Base-by-base conservation (phyloP, 2,797 vertebrate species). In the Chrysocyon brachyurus region DNA sequence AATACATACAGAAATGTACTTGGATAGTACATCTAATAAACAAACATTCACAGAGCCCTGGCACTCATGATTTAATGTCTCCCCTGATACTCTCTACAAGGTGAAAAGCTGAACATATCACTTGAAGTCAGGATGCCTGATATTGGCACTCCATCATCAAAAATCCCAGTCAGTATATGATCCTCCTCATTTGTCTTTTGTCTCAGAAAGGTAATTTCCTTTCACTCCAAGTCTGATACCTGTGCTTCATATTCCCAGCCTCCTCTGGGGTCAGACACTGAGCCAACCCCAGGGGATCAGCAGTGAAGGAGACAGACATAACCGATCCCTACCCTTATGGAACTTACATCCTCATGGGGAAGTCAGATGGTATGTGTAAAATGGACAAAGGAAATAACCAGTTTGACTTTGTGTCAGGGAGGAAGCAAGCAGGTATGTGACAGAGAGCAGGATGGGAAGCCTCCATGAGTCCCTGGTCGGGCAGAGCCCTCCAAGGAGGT, bases 21-120 rank as follows among this genome's bases (percentile, higher is more conserved):
- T 75, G 81, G 26, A 91, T 15, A 59, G 40, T 33, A 70, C 16
- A 91, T 36, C n/a, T 72, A 75, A 82, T 46, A 92, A 94, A 28
- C 40, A 28, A 46, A 33, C 21, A 77, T 57, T 59, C 59, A 57
- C 75, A 87, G 52, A 46, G 89, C 33, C 36, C 61, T 52, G 16
- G 81, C 15, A 52, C 16, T 95, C 22, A 28, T 56, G 36, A 33
- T 72, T 94, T 87, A 70, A 36, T 56, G 61, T 49, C 73, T 89
- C 33, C 33, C 33, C 61, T 59, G 49, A 75, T 26, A 33, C 24
- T 40, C 33, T 82, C 85, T 66, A 54, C 22, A 84, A 95, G 33
- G 14, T 87, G 61, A 81, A 90, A 94, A 90, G 33, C 12, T 86
- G 54, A 85, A 89, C 85, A 64, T 81, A 54, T 92, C 59, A 72